A percentile compares a stretch with the other conserved stretches of the same genome.
Conservation (phyloP, 2,113 vertebrate species). For the Caranx melampygus region DNA sequence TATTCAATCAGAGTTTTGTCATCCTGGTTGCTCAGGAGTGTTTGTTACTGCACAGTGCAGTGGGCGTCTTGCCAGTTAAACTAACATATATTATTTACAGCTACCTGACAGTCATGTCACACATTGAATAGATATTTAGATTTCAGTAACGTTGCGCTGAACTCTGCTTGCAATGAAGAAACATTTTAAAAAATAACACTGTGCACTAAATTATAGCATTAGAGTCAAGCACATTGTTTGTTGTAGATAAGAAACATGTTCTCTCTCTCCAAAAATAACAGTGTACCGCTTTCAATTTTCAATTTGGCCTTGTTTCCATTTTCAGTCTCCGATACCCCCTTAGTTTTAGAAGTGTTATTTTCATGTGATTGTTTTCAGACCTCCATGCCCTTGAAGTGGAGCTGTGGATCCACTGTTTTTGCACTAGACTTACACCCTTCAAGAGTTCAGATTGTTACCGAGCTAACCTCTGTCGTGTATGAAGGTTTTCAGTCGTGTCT, state of each 20-base stretch:
- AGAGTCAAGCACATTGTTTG: conserved; percentile 32
- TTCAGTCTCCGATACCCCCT: conserved; percentile 5
- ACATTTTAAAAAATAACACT: conserved; percentile 14
- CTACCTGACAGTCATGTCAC: conserved; percentile 29
- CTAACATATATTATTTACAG: not conserved
- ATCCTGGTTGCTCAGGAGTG: not conserved
- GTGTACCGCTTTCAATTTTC: not conserved
- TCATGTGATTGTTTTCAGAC: conserved; percentile 77
- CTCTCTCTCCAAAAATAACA: conserved; percentile 3
- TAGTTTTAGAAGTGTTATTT: conserved; percentile 48
- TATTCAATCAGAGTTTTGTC: not conserved
- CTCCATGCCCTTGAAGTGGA: conserved; percentile 83
- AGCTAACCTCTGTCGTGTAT: conserved; percentile 62
- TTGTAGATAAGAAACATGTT: not conserved
- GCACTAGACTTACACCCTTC: conserved; percentile 79
- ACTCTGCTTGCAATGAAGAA: conserved; percentile 15
- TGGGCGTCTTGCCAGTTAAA: not conserved
- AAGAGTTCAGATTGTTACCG: conserved; percentile 65
- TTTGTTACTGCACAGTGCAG: not conserved
- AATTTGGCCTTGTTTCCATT: conserved; percentile 20
- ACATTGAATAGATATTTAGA: conserved; percentile 22
- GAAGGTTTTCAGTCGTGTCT: conserved; percentile 73
- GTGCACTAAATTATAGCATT: conserved; percentile 50
- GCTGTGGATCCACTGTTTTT: conserved; percentile 83
- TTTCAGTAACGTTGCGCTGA: conserved; percentile 13